phyloP scores from a whole-genome alignment of 1,140 invertebrate species.

The Bombus pascuorum region DNA sequence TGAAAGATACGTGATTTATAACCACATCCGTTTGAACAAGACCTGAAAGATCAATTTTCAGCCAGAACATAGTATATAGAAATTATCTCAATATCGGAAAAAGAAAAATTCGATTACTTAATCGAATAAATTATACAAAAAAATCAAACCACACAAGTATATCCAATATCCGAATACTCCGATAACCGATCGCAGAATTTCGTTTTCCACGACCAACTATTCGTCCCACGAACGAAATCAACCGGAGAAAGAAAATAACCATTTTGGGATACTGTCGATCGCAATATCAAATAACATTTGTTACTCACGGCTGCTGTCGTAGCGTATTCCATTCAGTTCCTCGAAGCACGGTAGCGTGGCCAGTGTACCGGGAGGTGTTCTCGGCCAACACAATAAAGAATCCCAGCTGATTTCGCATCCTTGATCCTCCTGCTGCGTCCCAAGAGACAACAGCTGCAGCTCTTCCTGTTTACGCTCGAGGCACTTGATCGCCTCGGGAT shows the following conservation, averaged over 20 bases:
- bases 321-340: slow-evolving; percentile 89
- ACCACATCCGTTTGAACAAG: too few relatives aligned
- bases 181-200: neutral
- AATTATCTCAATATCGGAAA: neutral
- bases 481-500: slow-evolving; percentile 63
- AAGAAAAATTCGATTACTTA: neutral
- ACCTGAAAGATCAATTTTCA: too few relatives aligned
- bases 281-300: neutral
- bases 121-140: neutral
- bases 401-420: slow-evolving; percentile 83
- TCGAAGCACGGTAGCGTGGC: slow-evolving; percentile 88
- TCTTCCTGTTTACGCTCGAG: slow-evolving; percentile 43
- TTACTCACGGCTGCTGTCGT: slow-evolving; percentile 87
- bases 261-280: neutral
- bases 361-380: slow-evolving; percentile 85
- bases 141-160: neutral
- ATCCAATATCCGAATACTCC: neutral
- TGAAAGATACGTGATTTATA: too few relatives aligned
- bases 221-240: neutral
- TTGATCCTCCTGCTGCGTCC: slow-evolving; percentile 20
- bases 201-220: neutral
- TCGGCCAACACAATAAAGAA: slow-evolving; percentile 90
- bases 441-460: neutral
- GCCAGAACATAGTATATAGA: neutral
- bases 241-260: too few relatives aligned